Evolutionary conservation across 2,113 vertebrate species (phyloP), one percentile per base, ranked within the genome.

Genomic region (Saccopteryx leptura): DNA sequence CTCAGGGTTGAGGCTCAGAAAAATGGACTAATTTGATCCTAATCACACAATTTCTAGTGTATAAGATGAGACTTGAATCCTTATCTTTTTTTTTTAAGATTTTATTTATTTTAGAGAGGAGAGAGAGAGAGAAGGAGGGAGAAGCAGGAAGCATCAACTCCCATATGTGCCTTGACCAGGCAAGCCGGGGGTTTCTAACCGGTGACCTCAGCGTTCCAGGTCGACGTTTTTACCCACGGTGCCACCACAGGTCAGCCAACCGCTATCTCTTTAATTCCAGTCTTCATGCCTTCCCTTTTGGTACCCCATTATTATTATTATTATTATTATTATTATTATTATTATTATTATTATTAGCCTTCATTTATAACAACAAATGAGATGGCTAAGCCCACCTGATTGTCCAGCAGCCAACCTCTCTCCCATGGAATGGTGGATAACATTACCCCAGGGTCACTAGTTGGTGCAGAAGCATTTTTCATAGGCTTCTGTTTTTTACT

Each of bases 401-500:
- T 17, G 12, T 39, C 54, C 1, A 19, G 74, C 61, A 82, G 46
- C 52, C 71, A 66, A 31, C 12, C 50, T 76, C 13, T 84, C 90
- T 80, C 24, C 26, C 21, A 2, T 4, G 26, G 52, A 92, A 48
- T 10, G 69, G 88, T 68, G 60, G 60, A n/a, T 83, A 66, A 9
- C 46, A 39, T 76, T 60, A 68, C 4, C 24, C 11, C 66, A 31
- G 26, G 79, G 69, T 46, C 46, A 39, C 33, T 39, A 33, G 39
- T 85, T 75, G 72, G 50, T 56, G 26, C 58, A 60, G 48, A 82
- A 80, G n/a, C 58, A 56, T 46, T 63, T 79, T 93, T 85, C 31
- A 56, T 9, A 61, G 26, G 6, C 39, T 83, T 93, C 78, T 83
- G 74, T 19, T 86, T 96, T 58, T 91, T 7, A 66, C 58, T 92